These are phyloP conservation scores for Drosophila varians DNA, from an alignment of 1,140 invertebrate genomes.

Conservation along the genomic window DNA sequence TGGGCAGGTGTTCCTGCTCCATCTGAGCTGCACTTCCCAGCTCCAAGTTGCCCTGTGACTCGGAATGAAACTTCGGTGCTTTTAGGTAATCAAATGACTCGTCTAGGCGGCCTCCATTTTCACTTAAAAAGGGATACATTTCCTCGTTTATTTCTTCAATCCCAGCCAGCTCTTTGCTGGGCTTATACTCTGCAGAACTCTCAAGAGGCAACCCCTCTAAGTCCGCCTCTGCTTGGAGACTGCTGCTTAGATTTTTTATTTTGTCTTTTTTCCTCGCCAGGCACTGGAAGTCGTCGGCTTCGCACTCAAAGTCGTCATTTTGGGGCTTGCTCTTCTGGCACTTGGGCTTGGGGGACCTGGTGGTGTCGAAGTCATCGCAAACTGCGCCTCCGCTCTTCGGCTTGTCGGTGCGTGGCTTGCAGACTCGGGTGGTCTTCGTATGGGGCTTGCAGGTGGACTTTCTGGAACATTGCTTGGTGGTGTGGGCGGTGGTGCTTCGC, in stretches of 20 bases:
- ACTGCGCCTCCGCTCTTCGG: constrained; percentile 8
- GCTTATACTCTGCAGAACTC: not conserved
- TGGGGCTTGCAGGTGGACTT: constrained; percentile 13
- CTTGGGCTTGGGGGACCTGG: constrained; percentile 1
- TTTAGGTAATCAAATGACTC: not conserved
- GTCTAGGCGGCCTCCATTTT: not conserved
- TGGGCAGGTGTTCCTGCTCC: not conserved
- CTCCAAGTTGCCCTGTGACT: not conserved
- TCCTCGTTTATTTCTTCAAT: constrained; percentile 21
- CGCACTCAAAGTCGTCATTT: constrained; percentile 37
- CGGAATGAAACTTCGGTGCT: not conserved
- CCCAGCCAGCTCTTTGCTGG: constrained; percentile 8
- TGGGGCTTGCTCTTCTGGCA: constrained; percentile 3
- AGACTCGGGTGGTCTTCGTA: not conserved
- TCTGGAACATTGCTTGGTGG: constrained; percentile 1
- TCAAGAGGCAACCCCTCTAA: not conserved
- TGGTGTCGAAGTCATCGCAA: constrained; percentile 6
- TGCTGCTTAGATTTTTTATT: not conserved
- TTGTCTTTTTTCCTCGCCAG: constrained; percentile 21
- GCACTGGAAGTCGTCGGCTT: constrained; percentile 46
- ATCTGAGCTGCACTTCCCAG: not conserved
- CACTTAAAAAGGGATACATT: not conserved
- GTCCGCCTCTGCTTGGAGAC: not conserved
- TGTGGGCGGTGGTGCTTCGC: not conserved
- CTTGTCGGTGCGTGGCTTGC: not conserved